These are phyloP conservation scores for Acestrorhynchus altus DNA, from an alignment of 2,797 vertebrate species.

Conservation along the genomic window DNA sequence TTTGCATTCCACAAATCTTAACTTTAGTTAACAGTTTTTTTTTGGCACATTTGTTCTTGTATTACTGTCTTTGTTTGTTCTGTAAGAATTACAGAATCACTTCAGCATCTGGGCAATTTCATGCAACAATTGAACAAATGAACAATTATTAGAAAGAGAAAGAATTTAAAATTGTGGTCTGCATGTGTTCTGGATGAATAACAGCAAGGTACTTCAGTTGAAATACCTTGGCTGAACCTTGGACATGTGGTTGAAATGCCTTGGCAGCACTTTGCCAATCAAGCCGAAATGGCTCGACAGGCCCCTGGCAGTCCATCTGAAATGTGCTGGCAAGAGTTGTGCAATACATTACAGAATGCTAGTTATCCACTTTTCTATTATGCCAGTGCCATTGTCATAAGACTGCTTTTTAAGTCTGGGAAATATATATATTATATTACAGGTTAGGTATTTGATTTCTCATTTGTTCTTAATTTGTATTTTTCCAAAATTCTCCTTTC, in stretches of 20 bases:
- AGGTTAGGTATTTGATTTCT: too few species aligned
- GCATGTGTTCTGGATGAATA: background rate
- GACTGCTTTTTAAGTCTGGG: background rate
- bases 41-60: too few species aligned
- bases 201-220: background rate
- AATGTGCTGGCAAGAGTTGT: slow-evolving; percentile 11
- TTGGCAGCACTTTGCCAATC: background rate
- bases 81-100: background rate
- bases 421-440: background rate
- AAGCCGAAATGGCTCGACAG: background rate
- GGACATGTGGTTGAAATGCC: background rate
- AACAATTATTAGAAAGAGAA: background rate
- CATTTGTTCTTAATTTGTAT: background rate
- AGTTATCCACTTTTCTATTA: background rate
- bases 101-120: background rate
- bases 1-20: too few species aligned
- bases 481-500: too few species aligned
- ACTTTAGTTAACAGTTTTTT: too few species aligned
- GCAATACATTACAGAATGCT: background rate
- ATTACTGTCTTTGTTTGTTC: background rate
- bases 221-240: slow-evolving; percentile 5
- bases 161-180: background rate
- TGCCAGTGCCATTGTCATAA: background rate
- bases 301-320: background rate
- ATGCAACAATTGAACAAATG: background rate